phyloP scores from a whole-genome alignment of 2,888 invertebrate genomes.

The Itoplectis maculator region DNA sequence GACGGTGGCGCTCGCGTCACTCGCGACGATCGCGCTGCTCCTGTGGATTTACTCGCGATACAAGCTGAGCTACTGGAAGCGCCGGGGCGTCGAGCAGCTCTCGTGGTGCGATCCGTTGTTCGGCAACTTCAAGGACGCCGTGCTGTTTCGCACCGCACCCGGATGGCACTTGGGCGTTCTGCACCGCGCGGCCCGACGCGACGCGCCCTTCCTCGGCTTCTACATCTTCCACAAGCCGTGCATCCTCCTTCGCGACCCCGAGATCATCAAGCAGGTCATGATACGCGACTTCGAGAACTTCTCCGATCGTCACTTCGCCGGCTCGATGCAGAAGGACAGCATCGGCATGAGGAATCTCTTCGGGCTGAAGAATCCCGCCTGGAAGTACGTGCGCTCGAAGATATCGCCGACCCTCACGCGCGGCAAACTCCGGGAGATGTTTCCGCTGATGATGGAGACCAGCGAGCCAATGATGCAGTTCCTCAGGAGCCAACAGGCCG shows the following conservation, averaged over 20 bases:
- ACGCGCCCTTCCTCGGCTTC: constrained; percentile 84
- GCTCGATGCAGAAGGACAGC: constrained; percentile 83
- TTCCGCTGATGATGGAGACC: constrained; percentile 84
- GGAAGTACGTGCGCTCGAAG: constrained; percentile 86
- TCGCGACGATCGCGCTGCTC: constrained; percentile 28
- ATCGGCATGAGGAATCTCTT: constrained; percentile 84
- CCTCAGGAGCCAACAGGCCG: constrained; percentile 64
- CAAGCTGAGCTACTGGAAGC: constrained; percentile 79
- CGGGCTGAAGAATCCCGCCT: constrained; percentile 85
- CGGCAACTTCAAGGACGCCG: constrained; percentile 79
- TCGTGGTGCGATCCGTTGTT: constrained; percentile 73
- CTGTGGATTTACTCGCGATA: constrained; percentile 72
- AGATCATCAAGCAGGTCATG: constrained; percentile 84
- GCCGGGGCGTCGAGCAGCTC: constrained; percentile 77
- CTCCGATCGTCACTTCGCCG: constrained; percentile 84
- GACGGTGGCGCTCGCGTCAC: constrained; percentile 48
- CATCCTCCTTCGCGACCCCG: constrained; percentile 84
- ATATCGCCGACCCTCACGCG: constrained; percentile 86
- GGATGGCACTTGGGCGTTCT: constrained; percentile 78
- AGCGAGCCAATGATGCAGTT: constrained; percentile 79
- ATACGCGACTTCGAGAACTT: constrained; percentile 85
- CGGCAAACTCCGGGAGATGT: constrained; percentile 86
- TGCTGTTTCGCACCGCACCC: constrained; percentile 77
- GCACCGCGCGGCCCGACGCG: constrained; percentile 71
- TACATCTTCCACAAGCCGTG: constrained; percentile 85